phyloP scores from a whole-genome alignment of 2,797 vertebrate species.

The Sarcophilus harrisii region DNA sequence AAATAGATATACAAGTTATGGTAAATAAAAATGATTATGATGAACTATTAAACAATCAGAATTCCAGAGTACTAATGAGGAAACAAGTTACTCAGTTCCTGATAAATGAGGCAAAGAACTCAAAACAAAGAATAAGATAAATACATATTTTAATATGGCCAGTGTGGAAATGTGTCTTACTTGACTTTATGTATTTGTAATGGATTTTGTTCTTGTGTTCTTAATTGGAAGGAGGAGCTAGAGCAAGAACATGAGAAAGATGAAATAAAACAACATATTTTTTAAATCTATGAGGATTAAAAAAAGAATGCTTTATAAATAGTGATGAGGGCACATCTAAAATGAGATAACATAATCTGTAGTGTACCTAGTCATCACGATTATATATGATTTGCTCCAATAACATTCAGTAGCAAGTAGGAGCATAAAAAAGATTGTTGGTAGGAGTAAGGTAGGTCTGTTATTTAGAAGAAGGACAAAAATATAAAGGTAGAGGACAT shows the following conservation, averaged over 20 bases:
- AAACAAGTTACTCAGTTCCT: not conserved
- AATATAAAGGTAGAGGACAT: too few relatives aligned
- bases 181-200: not conserved
- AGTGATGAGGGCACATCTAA: too few relatives aligned
- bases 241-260: not conserved
- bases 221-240: not conserved
- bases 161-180: not conserved
- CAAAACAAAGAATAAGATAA: too few relatives aligned
- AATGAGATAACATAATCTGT: too few relatives aligned
- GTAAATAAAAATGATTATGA: not conserved
- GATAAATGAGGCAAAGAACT: not conserved
- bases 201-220: not conserved
- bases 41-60: not conserved
- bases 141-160: not conserved
- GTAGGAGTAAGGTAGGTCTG: too few relatives aligned
- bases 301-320: too few relatives aligned
- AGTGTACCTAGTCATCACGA: too few relatives aligned
- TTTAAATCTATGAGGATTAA: not conserved
- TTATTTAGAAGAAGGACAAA: too few relatives aligned
- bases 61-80: not conserved
- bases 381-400: too few relatives aligned
- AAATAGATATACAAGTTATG: not conserved
- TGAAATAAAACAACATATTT: not conserved
- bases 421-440: too few relatives aligned
- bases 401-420: too few relatives aligned